Evolutionary conservation across 1,140 invertebrate species (phyloP).

Genomic region (Megalonaias nervosa): DNA sequence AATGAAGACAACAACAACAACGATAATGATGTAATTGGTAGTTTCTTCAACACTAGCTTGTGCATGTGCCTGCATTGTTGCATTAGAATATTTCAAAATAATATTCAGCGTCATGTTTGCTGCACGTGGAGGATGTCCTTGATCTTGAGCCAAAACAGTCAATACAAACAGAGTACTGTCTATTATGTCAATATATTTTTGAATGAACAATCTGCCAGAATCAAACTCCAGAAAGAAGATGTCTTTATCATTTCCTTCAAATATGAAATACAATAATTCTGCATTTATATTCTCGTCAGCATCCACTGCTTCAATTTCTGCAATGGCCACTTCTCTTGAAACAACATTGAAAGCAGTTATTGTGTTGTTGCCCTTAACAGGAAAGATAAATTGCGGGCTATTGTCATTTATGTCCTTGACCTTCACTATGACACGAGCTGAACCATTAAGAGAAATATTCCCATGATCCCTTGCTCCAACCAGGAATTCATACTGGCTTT

Average conservation of each 20-base stretch:
- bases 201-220: slow-evolving; percentile 42
- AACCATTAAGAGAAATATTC: slow-evolving; percentile 21
- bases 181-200: slow-evolving; percentile 17
- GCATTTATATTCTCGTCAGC: slow-evolving; percentile 43
- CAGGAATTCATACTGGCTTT: slow-evolving; percentile 31
- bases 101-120: slow-evolving; percentile 31
- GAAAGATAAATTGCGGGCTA: slow-evolving; percentile 33
- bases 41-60: background rate
- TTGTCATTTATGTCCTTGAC: slow-evolving; percentile 38
- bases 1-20: slow-evolving; percentile 49
- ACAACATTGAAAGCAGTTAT: slow-evolving; percentile 29
- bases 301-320: slow-evolving; percentile 35
- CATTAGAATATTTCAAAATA: slow-evolving; percentile 30
- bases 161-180: slow-evolving; percentile 40
- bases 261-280: slow-evolving; percentile 45
- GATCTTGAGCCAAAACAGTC: slow-evolving; percentile 44
- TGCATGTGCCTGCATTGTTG: background rate
- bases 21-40: slow-evolving; percentile 47
- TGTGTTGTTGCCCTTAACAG: slow-evolving; percentile 13
- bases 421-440: slow-evolving; percentile 23
- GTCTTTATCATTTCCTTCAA: slow-evolving; percentile 43
- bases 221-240: slow-evolving; percentile 44
- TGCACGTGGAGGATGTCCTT: slow-evolving; percentile 40
- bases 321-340: slow-evolving; percentile 21
- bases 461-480: slow-evolving; percentile 29